Base-by-base conservation (phyloP, 2,888 invertebrate species). In the Caenorhabditis sp. region DNA sequence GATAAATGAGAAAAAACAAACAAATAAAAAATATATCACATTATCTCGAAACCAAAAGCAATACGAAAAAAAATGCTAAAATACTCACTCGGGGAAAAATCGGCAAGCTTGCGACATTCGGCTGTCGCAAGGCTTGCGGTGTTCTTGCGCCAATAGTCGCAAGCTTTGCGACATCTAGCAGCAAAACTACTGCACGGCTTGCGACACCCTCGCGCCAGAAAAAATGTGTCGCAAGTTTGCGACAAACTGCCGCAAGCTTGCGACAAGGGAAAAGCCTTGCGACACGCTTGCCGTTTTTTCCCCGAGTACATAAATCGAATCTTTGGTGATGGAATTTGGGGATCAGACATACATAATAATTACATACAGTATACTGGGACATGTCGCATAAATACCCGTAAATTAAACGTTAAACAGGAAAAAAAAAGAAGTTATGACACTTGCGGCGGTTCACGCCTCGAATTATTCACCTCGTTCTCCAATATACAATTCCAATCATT, bases 401-500 rank as follows among this genome's bases (percentile, higher is more conserved):
- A 14, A 43, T n/a, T n/a, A 10, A 43, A 17, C 5, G 17, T 12
- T 43, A 3, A 14, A 14, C 43, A 14, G 17, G 17, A 43, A 43
- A 43, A 43, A 43, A 17, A 17, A 43, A 17, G 43, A 43, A 59
- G 1, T 56, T 20, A 63, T 52, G 60, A 61, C 21, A 72, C 21
- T 23, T 64, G 67, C 10, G 72, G 72, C 0, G 72, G 67, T 27
- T 64, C 67, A 4, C 64, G 53, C 25, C 72, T 57, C 0, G 72
- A 59, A 1, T 60, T 63, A 31, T 72, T 72, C 14, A 80, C 80
- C 69, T 80, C 80, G 57, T 80, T 78, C 25, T 80, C 78, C 63
- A 80, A 31, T 26, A 80, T 69, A 59, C 78, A 78, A 65, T 80
- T 78, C 80, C 80, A 80, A 20, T 80, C 80, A 36, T 68, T 68